Percentiles rank a stretch among this genome's conserved stretches.
Conservation (phyloP, 2,888 invertebrate genomes). For the Cyrtodaria siliqua region DNA sequence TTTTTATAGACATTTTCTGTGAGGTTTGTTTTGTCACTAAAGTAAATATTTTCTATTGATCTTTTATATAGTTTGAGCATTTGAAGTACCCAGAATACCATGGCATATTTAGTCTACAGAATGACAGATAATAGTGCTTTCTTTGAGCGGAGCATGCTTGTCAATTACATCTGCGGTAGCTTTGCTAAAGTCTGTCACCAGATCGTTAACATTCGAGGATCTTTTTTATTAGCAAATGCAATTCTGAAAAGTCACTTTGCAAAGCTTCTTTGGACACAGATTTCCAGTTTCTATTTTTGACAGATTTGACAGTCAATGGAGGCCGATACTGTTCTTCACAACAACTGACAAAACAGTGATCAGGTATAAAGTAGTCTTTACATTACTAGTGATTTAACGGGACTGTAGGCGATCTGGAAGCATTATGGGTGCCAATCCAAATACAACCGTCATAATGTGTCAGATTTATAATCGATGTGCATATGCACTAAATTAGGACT, state of each 20-base stretch:
- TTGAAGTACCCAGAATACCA: conserved; percentile 21
- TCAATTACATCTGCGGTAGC: conserved; percentile 10
- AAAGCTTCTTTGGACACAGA: conserved; percentile 8
- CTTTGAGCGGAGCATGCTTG: conserved; percentile 13
- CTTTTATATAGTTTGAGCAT: conserved; percentile 23
- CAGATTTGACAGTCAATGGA: neutral
- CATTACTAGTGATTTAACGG: too few relatives aligned
- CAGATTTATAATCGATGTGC: too few relatives aligned
- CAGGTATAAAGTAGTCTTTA: conserved; percentile 19
- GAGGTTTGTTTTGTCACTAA: conserved; percentile 1
- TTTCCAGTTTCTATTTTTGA: conserved; percentile 27
- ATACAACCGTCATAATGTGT: too few relatives aligned
- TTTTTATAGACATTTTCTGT: conserved; percentile 23
- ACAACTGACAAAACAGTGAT: conserved; percentile 18
- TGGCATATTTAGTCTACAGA: conserved; percentile 14
- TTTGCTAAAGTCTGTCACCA: conserved; percentile 14
- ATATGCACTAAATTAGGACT: too few relatives aligned
- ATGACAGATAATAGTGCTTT: conserved; percentile 6
- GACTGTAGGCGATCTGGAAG: too few relatives aligned
- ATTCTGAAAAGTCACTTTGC: conserved; percentile 5
- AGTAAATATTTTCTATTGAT: conserved; percentile 22
- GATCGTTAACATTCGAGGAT: conserved; percentile 18
- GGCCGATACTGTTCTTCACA: conserved; percentile 17
- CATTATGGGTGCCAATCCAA: too few relatives aligned
- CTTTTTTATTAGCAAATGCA: conserved; percentile 1